Conservation (phyloP, 2,797 vertebrate genomes). For the Rhabdophis nuchalis region DNA sequence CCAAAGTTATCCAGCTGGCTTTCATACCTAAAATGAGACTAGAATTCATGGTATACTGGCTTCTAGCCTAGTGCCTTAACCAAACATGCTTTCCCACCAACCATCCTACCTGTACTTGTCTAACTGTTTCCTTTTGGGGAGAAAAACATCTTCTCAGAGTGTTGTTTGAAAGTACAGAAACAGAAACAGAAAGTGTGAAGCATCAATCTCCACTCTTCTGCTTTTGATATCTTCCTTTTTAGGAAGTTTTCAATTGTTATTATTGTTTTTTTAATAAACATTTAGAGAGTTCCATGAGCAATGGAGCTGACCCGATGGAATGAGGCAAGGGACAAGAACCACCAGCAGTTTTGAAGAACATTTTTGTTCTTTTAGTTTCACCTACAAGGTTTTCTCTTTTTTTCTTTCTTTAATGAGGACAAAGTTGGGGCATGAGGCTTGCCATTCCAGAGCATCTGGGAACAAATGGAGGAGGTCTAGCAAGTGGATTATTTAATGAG, state of each 20-base stretch:
- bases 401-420: neutral
- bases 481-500: conserved; percentile 16
- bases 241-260: neutral
- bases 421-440: neutral
- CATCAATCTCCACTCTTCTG: neutral
- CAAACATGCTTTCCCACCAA: no score
- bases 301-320: conserved; percentile 20
- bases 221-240: neutral
- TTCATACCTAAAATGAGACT: no score
- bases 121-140: neutral
- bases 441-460: neutral
- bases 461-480: conserved; percentile 10
- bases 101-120: neutral
- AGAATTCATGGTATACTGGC: no score
- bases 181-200: neutral
- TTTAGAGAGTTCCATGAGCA: neutral
- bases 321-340: neutral
- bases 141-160: neutral
- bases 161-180: neutral
- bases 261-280: neutral
- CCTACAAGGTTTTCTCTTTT: neutral
- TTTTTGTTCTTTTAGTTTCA: neutral
- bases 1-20: no score
- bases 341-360: conserved; percentile 22
- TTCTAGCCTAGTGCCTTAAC: no score